Evolutionary conservation across 2,797 vertebrate species (phyloP), one percentile per base, ranked within the genome.

Genomic region (Brachyrhaphis roseni): DNA sequence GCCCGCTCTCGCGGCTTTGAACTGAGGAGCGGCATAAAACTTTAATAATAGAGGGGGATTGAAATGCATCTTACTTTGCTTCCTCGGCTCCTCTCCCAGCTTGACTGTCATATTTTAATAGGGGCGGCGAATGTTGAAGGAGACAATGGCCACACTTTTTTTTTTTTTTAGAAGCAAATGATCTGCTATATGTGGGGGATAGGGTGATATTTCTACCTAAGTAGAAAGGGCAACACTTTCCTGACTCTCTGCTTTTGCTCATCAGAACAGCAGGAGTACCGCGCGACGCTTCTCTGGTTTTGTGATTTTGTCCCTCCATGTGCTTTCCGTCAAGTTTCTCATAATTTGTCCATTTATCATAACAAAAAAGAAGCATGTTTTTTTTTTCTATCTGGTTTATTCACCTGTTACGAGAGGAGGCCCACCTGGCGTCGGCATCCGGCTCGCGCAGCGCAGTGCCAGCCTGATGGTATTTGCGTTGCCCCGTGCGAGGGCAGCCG

Each of bases 291-390:
- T 77, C 41, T 74, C 59, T 18, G 41, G 66, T 82, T 53, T 23
- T 46, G 79, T 84, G 55, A 81, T 77, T 74, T 82, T 41, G 53
- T 81, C 78, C 57, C 36, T 31, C 80, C 68, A 72, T 79, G 76
- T 71, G 68, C 77, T 2, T 77, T 77, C 81, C 74, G 23, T 5
- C 55, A 90, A 89, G 86, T 81, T 83, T 74, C 79, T 31, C 87
- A 64, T 89, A 79, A 78, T 85, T 86, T 86, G 79, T 84, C 71
- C 75, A 81, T 81, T 62, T 75, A 78, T 86, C 68, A 91, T 78
- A 13, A 59, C 10, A 31, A 59, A n/a, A 59, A 86, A 83, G 64
- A 74, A 81, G 11, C 11, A 20, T 13, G 8, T 5, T 31, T 15
- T 31, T 15, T 39, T 66, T 26, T 77, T 64, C 18, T 51, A 16